Evolutionary conservation across 1,140 invertebrate species (phyloP), one percentile per base, ranked within the genome.

Genomic region (Plectrocnemia conspersa): DNA sequence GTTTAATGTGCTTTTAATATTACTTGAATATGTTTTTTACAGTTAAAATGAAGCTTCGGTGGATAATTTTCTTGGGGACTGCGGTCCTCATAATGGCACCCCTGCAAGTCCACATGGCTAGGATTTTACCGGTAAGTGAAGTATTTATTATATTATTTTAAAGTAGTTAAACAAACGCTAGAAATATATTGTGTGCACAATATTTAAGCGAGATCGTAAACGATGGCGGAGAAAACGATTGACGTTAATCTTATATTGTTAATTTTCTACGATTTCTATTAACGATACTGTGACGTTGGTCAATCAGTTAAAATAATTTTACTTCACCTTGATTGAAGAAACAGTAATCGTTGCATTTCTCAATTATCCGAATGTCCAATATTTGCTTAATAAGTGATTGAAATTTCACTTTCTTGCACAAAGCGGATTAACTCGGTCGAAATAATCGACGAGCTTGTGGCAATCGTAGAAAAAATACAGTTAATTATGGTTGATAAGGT

Each of bases 41-140:
- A 46, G 44, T 29, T 46, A 54, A 32, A 33, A 54, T 54, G 52
- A 54, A 54, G 41, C 15, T 45, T 33, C 38, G 41, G 11, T 45
- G 52, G 52, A 45, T 33, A 15, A 21, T 54, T 35, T 52, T 44
- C 9, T 7, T 45, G 6, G 41, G 41, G 21, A 13, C 36, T 44
- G 41, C 27, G 13, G 19, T 40, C 15, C 41, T 54, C 40, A 13
- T 45, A 19, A 24, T 54, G 13, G 41, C 27, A 21, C 41, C 41
- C 13, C 18, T 16, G 36, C 13, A 44, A 25, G 38, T 41, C 22
- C 18, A 44, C 36, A 13, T 32, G 4, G 46, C 46, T 15, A 48
- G 46, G 18, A 48, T 48, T 21, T 36, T 36, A 19, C 38, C 50
- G 38, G 50, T 53, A 22, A 48, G 46, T 46, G n/a, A 18, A 13